These are phyloP conservation scores for Xenopus laevis DNA, from an alignment of 2,113 vertebrate species.

Conservation along the genomic window DNA sequence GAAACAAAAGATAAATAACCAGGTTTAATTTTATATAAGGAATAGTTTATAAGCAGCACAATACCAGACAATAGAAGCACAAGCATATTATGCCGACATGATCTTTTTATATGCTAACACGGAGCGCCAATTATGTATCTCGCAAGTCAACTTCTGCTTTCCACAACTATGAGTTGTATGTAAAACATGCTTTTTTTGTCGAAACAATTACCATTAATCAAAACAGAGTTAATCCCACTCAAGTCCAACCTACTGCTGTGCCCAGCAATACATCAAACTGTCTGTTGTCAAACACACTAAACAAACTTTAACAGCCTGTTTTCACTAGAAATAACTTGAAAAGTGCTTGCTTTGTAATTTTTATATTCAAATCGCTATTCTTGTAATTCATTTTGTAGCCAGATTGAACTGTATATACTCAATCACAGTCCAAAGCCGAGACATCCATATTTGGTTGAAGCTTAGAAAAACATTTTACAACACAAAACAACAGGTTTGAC, in stretches of 20 bases:
- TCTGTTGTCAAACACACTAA: constrained; percentile 78
- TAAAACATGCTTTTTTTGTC: constrained; percentile 76
- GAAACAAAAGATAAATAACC: constrained; percentile 62
- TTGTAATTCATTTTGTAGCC: constrained; percentile 64
- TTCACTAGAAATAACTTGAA: constrained; percentile 67
- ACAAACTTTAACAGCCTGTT: constrained; percentile 73
- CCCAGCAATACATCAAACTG: constrained; percentile 81
- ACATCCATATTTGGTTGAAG: constrained; percentile 52
- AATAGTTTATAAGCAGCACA: constrained; percentile 55
- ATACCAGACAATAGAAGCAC: constrained; percentile 56
- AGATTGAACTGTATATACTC: constrained; percentile 66
- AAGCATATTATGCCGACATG: constrained; percentile 57
- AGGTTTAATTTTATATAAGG: constrained; percentile 65
- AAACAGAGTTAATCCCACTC: constrained; percentile 79
- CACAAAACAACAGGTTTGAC: constrained; percentile 49
- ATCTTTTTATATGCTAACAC: constrained; percentile 68
- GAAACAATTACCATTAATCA: constrained; percentile 86
- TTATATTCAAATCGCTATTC: constrained; percentile 68
- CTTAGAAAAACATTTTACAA: constrained; percentile 50
- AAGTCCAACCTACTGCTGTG: constrained; percentile 79
- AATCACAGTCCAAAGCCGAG: constrained; percentile 56
- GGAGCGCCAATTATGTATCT: constrained; percentile 73
- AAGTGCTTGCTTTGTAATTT: constrained; percentile 72
- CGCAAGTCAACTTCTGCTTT: constrained; percentile 75
- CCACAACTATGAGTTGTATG: constrained; percentile 69